Percentiles rank a stretch among this genome's conserved stretches.
phyloP scores from a whole-genome alignment of 2,113 vertebrate species.

The Echinops telfairi region DNA sequence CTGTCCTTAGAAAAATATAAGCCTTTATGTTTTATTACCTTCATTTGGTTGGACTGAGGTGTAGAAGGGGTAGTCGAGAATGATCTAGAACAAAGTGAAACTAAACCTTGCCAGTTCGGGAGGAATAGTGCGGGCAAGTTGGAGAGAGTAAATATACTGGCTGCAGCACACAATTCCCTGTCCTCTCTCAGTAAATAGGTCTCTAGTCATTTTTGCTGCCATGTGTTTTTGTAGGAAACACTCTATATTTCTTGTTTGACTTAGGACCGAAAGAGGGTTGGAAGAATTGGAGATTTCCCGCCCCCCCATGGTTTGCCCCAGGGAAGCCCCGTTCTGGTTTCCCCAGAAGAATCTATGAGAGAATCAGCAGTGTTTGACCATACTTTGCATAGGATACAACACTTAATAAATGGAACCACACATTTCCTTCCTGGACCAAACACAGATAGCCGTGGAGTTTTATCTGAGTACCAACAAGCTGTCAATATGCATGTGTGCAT shows the following conservation, averaged over 20 bases:
- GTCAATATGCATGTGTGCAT: accelerated
- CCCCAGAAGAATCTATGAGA: not conserved
- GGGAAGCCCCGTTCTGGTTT: too few species aligned
- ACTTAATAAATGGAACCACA: not conserved
- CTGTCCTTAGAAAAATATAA: not conserved
- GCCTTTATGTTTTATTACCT: too few species aligned
- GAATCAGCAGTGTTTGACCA: not conserved
- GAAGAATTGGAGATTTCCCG: accelerated
- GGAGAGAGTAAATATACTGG: not conserved
- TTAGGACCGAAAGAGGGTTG: not conserved
- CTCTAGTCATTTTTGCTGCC: not conserved
- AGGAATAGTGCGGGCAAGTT: not conserved
- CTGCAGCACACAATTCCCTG: not conserved
- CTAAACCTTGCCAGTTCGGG: not conserved
- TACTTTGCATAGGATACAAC: not conserved
- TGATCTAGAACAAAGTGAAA: not conserved
- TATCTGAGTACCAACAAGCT: not conserved
- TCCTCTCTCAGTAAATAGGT: not conserved
- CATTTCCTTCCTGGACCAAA: not conserved
- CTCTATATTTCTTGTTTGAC: not conserved
- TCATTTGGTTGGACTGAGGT: too few species aligned
- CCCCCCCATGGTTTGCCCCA: not conserved
- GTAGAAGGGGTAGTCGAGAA: not conserved
- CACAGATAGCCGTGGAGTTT: not conserved
- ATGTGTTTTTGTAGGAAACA: not conserved